These are phyloP conservation scores for Nephrocerus scutellatus DNA, from an alignment of 2,888 invertebrate genomes.

Conservation along the genomic window DNA sequence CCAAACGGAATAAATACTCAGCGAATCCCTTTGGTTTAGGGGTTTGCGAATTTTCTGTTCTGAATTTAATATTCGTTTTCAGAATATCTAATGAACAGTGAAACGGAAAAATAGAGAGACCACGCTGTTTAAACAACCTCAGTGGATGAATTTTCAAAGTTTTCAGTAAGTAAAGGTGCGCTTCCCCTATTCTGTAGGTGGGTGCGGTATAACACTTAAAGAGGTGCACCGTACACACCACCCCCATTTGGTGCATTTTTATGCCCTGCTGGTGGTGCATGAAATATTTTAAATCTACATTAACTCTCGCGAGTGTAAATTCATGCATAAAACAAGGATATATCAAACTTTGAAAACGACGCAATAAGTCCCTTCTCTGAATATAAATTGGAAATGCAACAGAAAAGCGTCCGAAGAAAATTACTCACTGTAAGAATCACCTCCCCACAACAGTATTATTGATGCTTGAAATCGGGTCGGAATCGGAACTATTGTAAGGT, in stretches of 20 bases:
- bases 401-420: too few species aligned
- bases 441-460: constrained; percentile 12
- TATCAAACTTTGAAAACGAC: too few species aligned
- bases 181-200: not conserved
- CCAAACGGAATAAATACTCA: too few species aligned
- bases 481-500: not conserved
- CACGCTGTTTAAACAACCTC: too few species aligned
- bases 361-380: too few species aligned
- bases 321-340: constrained; percentile 19
- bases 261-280: too few species aligned
- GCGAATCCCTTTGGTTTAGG: too few species aligned
- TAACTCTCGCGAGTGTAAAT: constrained; percentile 17
- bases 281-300: constrained; percentile 24
- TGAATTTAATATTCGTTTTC: constrained; percentile 16
- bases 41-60: too few species aligned
- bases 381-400: too few species aligned
- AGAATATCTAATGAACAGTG: constrained; percentile 21
- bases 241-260: too few species aligned
- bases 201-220: constrained; percentile 15
- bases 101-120: too few species aligned
- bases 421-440: too few species aligned
- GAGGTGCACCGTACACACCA: constrained; percentile 17
- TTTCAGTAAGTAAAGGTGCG: constrained; percentile 10
- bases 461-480: not conserved
- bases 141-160: constrained; percentile 24